Base-by-base conservation (phyloP, 1,140 invertebrate species). In the Ladona fulva region DNA sequence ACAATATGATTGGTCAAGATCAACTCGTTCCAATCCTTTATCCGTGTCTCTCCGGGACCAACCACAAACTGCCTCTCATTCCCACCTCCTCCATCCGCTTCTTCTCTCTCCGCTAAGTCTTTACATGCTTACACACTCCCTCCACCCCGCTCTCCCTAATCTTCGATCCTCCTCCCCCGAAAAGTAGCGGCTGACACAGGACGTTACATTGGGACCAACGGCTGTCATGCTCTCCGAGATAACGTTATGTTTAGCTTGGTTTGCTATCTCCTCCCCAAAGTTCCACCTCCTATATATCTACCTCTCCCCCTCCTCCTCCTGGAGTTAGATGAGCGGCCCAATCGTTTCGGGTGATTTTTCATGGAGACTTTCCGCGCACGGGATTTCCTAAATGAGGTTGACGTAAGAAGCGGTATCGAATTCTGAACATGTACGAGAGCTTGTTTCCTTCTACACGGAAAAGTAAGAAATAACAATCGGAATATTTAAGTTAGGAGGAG, bases 1-100 rank as follows among this genome's bases (percentile, higher is more conserved):
- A 66, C 52, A 22, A 66, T 66, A 66, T 66, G 52, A 66, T 66
- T 66, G 52, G 52, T 66, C 52, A 66, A 66, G 12, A 66, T 66
- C 52, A 66, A 66, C 52, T 66, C 52, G 19, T 52, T 52, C 44
- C 44, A 52, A 52, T 52, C 44, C 12, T 66, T 66, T 66, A 19
- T 16, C 52, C 16, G 52, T 66, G 52, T 66, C 52, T 66, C n/a
- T 22, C 3, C 12, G 3, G 52, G 52, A 66, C 52, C 52, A 66
- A 66, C 52, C 52, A 66, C 52, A 66, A 66, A 16, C 52, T 66
- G 12, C 52, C 52, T 66, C 52, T 66, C 52, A 6, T 22, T 66
- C 52, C n/a, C 52, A 66, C n/a, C n/a, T 22, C 52, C 52, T 66
- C 19, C 19, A 10, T 19, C 44, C 19, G 10, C 44, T 11, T 52